Evolutionary conservation across 92 coral and sea anemone species (phyloP), one percentile per base, ranked within the genome.

Genomic region (Parazoanthus swiftii): DNA sequence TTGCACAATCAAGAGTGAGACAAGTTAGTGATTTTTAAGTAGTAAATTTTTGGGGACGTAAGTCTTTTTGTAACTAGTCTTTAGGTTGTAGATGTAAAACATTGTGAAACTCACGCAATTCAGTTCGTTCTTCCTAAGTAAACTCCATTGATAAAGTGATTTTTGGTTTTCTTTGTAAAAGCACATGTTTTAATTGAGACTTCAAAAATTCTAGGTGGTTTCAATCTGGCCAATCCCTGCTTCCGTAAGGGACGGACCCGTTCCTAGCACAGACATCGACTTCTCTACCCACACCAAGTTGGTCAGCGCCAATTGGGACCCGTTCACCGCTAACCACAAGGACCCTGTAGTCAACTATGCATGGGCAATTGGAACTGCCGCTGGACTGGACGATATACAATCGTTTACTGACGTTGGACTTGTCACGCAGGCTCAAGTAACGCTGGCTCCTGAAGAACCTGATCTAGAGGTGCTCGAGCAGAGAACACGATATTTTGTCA

Each of bases 281-380:
- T 97, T 88, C 50, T 85, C 91, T 58, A 93, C 95, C 25, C 91
- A 89, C 83, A 89, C 95, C 5, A 90, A 94, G 67, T 82, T 67
- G 20, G 93, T 93, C 18, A 80, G 93, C 67, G 96, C 95, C 78
- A 91, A 92, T 79, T 97, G 99, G 99, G 97, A 94, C 51, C 63
- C 89, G 21, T 97, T 97, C 85, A 36, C 65, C n/a, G 95, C 93
- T 48, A 98, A 95, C 68, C 79, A 74, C 15, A 91, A 89, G n/a
- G 99, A 97, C 80, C 93, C 99, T 29, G 97, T 97, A 21, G 89
- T 92, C 79, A 90, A 91, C 59, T 97, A 97, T 91, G 96, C 90
- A 82, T 97, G 97, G 98, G 97, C 98, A n/a, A 83, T 97, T 54
- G 98, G 99, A 54, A 92, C 97, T 67, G 74, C 86, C 66, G 88